A percentile compares a stretch with the other conserved stretches of the same genome.
These are phyloP conservation scores for Plutella xylostella DNA, from an alignment of 2,888 invertebrate genomes.

Conservation along the genomic window DNA sequence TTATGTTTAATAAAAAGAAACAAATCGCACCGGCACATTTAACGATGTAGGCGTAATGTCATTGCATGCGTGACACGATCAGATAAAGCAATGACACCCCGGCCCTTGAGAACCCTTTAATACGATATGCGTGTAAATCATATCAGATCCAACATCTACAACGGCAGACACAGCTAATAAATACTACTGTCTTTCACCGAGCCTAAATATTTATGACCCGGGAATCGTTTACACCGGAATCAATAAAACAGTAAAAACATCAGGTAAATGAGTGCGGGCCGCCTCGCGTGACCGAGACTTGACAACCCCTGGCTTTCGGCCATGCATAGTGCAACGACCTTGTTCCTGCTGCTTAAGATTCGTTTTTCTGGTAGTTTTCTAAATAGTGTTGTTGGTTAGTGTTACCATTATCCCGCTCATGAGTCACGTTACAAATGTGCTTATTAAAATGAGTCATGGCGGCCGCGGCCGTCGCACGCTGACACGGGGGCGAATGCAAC, in stretches of 20 bases:
- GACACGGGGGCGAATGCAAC: constrained; percentile 3
- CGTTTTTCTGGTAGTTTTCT: background rate
- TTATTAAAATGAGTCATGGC: constrained; percentile 47
- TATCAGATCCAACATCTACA: no score
- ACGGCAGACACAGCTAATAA: background rate
- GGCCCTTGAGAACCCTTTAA: no score
- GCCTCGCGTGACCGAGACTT: constrained; percentile 44
- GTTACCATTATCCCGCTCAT: constrained; percentile 52
- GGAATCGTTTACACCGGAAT: constrained; percentile 34
- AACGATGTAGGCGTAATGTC: no score
- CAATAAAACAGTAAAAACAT: constrained; percentile 32
- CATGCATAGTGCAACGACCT: no score
- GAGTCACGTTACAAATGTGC: constrained; percentile 48
- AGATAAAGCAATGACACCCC: no score
- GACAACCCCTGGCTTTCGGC: background rate
- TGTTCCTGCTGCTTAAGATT: no score
- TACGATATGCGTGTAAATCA: no score
- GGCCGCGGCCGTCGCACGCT: constrained; percentile 4
- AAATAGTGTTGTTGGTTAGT: constrained; percentile 23
- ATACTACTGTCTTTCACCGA: constrained; percentile 7
- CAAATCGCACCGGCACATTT: no score
- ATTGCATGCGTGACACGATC: no score
- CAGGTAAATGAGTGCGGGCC: constrained; percentile 43
- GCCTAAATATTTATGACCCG: constrained; percentile 24
- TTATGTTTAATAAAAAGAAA: no score